These are phyloP conservation scores for Corydoras maculifer DNA, from an alignment of 2,113 vertebrate genomes.

Conservation along the genomic window DNA sequence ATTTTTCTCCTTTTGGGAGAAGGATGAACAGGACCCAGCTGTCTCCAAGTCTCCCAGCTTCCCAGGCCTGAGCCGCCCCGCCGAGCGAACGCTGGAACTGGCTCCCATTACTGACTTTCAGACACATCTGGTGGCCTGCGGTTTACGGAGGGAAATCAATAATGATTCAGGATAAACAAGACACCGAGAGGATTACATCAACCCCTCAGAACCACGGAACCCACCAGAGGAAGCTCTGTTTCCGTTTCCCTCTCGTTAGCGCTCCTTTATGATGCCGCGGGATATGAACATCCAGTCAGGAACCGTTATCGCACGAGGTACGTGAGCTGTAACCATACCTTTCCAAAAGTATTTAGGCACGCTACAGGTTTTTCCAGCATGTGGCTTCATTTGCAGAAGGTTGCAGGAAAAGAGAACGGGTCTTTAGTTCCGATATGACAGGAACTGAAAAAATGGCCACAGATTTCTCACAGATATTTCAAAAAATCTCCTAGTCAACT, in stretches of 20 bases:
- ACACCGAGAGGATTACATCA: constrained; percentile 42
- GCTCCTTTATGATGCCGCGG: not conserved
- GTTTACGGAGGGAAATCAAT: constrained; percentile 49
- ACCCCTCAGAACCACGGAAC: not conserved
- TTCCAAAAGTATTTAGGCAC: no score
- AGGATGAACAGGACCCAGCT: not conserved
- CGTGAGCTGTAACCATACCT: no score
- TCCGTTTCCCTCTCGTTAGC: not conserved
- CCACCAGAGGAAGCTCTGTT: not conserved
- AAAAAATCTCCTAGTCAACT: no score
- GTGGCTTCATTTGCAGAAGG: no score
- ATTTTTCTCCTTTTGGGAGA: not conserved
- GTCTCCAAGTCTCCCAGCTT: not conserved
- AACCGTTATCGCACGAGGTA: no score
- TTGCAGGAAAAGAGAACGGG: no score
- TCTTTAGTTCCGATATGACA: no score
- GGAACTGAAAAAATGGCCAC: no score
- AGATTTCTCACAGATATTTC: no score
- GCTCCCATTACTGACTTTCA: constrained; percentile 29
- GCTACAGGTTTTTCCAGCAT: no score
- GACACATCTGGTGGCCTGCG: constrained; percentile 45
- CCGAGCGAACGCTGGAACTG: constrained; percentile 41
- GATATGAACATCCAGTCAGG: no score
- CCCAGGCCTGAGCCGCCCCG: not conserved
- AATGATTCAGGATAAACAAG: constrained; percentile 48